phyloP scores from a whole-genome alignment of 2,797 vertebrate species.

The Pseudotriccus pelzelni region DNA sequence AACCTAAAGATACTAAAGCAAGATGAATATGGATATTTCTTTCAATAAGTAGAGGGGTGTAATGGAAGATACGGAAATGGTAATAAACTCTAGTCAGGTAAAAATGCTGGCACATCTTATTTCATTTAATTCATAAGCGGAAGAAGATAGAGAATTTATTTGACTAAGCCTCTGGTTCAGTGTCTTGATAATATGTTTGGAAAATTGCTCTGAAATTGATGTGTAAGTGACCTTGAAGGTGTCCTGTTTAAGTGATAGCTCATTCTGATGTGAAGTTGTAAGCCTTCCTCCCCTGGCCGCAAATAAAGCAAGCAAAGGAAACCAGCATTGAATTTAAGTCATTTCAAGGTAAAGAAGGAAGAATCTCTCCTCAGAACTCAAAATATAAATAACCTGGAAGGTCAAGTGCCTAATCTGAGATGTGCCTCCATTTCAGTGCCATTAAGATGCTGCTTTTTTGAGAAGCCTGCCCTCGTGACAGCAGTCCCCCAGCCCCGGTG shows the following conservation, averaged over 20 bases:
- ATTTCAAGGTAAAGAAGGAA: background rate
- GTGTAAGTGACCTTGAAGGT: slow-evolving; percentile 61
- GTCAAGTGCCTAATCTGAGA: background rate
- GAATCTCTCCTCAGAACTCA: background rate
- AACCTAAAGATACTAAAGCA: background rate
- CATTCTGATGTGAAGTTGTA: slow-evolving; percentile 13
- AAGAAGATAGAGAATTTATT: slow-evolving; percentile 48
- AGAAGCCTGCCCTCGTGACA: background rate
- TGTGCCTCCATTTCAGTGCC: background rate
- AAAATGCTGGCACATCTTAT: slow-evolving; percentile 42
- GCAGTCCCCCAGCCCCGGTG: background rate
- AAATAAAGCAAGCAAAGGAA: background rate
- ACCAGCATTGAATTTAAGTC: background rate
- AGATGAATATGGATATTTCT: background rate
- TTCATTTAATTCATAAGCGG: slow-evolving; percentile 24
- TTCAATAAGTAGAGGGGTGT: background rate
- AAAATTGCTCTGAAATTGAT: slow-evolving; percentile 64
- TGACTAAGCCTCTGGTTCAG: slow-evolving; percentile 52
- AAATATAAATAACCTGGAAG: background rate
- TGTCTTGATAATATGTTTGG: slow-evolving; percentile 59
- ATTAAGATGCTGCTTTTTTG: background rate
- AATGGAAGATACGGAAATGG: background rate
- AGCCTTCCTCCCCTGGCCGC: background rate
- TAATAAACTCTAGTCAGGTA: slow-evolving; percentile 41
- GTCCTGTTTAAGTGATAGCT: slow-evolving; percentile 7